A percentile compares a stretch with the other conserved stretches of the same genome.
These are phyloP conservation scores for Quadroppia sp. DNA, from an alignment of 2,888 invertebrate genomes.

Conservation along the genomic window DNA sequence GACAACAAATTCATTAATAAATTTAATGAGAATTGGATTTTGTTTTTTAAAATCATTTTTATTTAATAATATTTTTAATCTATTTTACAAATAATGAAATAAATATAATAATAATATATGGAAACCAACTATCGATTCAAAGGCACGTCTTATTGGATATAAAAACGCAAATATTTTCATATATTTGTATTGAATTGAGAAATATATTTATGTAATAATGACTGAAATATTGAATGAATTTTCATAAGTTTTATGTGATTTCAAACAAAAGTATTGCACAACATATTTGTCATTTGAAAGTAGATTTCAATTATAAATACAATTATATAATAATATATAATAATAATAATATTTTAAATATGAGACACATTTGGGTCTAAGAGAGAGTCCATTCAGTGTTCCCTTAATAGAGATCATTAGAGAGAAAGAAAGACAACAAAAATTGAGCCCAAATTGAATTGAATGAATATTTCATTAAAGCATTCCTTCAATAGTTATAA, in stretches of 20 bases:
- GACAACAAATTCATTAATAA: no score
- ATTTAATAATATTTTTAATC: not conserved
- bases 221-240: not conserved
- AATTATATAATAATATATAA: not conserved
- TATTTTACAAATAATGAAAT: not conserved
- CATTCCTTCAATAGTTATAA: slow-evolving; percentile 25
- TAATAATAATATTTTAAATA: not conserved
- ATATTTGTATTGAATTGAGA: no score
- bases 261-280: slow-evolving; percentile 4
- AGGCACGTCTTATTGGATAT: not conserved
- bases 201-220: not conserved
- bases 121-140: not conserved
- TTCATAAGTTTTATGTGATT: no score
- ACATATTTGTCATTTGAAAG: not conserved
- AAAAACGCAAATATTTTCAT: no score
- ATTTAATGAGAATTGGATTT: no score
- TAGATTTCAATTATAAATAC: not conserved
- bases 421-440: not conserved
- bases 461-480: slow-evolving; percentile 1
- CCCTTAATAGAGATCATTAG: slow-evolving; percentile 27
- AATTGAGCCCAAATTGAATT: slow-evolving; percentile 6
- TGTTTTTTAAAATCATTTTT: not conserved
- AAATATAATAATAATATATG: not conserved
- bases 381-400: slow-evolving; percentile 10
- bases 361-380: not conserved